phyloP scores from a whole-genome alignment of 2,888 invertebrate genomes.

The Dinocampus coccinellae region DNA sequence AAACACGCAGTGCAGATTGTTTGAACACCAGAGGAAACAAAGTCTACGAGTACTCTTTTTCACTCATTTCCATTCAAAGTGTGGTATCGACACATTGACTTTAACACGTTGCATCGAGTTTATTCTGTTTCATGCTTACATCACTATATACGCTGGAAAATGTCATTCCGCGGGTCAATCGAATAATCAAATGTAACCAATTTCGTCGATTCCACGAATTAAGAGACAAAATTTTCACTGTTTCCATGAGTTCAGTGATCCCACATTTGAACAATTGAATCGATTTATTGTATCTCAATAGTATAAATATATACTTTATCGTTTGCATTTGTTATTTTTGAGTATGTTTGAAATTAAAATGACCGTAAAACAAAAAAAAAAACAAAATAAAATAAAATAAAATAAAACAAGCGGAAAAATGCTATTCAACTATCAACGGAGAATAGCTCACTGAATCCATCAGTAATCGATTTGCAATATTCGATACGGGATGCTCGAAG shows the following conservation, averaged over 20 bases:
- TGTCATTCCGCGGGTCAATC: slow-evolving; percentile 24
- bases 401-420: background rate
- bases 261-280: slow-evolving; percentile 6
- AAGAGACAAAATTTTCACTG: background rate
- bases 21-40: slow-evolving; percentile 10
- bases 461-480: background rate
- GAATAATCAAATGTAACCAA: slow-evolving; percentile 26
- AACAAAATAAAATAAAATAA: background rate
- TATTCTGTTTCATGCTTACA: background rate
- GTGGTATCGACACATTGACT: slow-evolving; percentile 24
- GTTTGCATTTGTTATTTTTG: background rate
- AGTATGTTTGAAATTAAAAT: background rate
- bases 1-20: background rate
- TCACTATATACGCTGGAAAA: background rate
- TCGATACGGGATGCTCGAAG: background rate
- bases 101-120: slow-evolving; percentile 8
- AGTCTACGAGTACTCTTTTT: too few relatives aligned
- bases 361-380: too few relatives aligned
- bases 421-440: background rate
- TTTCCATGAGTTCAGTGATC: slow-evolving; percentile 17
- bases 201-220: slow-evolving; percentile 18
- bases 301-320: background rate
- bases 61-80: background rate
- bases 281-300: slow-evolving; percentile 24
- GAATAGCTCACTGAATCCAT: background rate